A percentile compares a stretch with the other conserved stretches of the same genome.
phyloP scores from a whole-genome alignment of 2,888 invertebrate species.

The Molorchus minor region DNA sequence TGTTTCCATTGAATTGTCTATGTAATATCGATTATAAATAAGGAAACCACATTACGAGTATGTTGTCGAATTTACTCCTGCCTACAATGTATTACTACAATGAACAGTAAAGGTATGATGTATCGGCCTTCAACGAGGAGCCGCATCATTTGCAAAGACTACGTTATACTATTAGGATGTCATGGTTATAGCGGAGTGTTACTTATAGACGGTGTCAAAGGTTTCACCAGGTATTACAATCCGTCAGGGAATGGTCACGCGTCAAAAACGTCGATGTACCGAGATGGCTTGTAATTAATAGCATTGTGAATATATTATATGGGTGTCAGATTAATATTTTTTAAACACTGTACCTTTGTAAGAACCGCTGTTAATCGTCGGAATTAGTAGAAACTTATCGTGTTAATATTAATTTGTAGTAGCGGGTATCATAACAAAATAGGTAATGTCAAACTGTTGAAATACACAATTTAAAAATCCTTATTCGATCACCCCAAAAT shows the following conservation, averaged over 20 bases:
- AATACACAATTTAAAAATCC: too few species aligned
- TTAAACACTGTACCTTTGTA: background rate
- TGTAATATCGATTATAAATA: too few species aligned
- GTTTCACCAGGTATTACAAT: conserved; percentile 36
- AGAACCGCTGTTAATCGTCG: background rate
- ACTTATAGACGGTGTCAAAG: conserved; percentile 37
- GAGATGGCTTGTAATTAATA: conserved; percentile 41
- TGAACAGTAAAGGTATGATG: conserved; percentile 25
- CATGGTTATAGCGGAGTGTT: conserved; percentile 42
- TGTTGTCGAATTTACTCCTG: conserved; percentile 13
- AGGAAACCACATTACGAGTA: background rate
- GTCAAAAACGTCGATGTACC: conserved; percentile 33
- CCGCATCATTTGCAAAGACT: conserved; percentile 37
- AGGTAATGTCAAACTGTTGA: too few species aligned
- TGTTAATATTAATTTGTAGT: too few species aligned
- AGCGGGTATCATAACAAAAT: too few species aligned
- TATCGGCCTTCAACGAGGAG: conserved; percentile 42
- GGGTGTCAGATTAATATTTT: background rate
- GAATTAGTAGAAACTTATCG: too few species aligned
- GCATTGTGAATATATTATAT: conserved; percentile 29
- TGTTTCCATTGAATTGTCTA: too few species aligned
- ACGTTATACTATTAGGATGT: conserved; percentile 41
- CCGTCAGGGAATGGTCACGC: conserved; percentile 33
- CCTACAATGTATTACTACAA: conserved; percentile 9
- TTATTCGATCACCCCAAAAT: too few species aligned